Evolutionary conservation across 1,140 invertebrate species (phyloP), one percentile per base, ranked within the genome.

Genomic region (Ceratoteleas bidentatus): DNA sequence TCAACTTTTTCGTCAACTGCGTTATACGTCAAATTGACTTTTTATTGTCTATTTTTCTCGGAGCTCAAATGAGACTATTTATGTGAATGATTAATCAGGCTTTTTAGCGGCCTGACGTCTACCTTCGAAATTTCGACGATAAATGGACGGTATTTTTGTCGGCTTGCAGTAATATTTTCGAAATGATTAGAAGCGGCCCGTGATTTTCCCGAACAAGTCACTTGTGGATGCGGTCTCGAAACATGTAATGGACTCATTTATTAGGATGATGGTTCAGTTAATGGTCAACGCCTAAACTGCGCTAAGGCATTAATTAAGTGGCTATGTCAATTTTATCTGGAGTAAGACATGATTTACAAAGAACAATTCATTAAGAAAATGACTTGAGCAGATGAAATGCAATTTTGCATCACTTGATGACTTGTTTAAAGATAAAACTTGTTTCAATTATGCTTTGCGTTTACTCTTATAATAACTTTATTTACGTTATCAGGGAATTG

Each of bases 1-100:
- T 89, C 84, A 85, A 88, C 81, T 87, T 84, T 85, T 85, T 87
- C 52, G 78, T 85, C 64, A 65, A 76, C 32, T 9, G 14, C 9
- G 65, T 56, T 66, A 32, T 53, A 40, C 14, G 43, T 56, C 54
- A 68, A 50, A 38, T 40, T 38, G 50, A 45, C 81, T 61, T 65
- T 60, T 78, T 62, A 52, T 69, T 70, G 33, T 47, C 72, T 65
- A 65, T 76, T 73, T 72, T 45, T 11, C 50, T 0, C 9, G 7
- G 6, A 32, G 4, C 38, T 15, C 56, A 62, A 61, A 72, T 72
- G 33, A 52, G 36, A 54, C 16, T 62, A 72, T 72, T 72, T 72
- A 62, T 54, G 49, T 72, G 56, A 70, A 61, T 70, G 49, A 60
- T 70, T 61, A 70, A 70, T 61, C 68, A 52, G 13, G 49, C 8